Conservation (phyloP, 2,113 vertebrate species). For the Mohoua ochrocephala region DNA sequence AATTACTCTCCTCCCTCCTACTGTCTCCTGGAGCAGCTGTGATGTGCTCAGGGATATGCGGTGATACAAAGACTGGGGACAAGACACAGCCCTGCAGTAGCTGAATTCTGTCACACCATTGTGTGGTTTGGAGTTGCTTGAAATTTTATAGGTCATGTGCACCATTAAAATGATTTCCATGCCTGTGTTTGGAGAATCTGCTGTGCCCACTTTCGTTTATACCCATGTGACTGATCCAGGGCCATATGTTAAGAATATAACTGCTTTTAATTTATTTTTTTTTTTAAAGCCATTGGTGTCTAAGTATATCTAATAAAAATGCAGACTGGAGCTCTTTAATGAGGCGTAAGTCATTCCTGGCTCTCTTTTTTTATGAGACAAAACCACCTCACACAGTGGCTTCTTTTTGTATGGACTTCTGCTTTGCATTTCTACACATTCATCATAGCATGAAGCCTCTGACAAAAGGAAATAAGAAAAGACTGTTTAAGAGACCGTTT, state of each 20-base stretch:
- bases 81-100: neutral
- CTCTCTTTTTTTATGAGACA: neutral
- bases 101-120: neutral
- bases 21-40: neutral
- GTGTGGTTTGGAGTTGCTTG: neutral
- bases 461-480: slow-evolving; percentile 28
- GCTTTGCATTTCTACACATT: slow-evolving; percentile 44
- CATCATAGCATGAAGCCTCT: neutral
- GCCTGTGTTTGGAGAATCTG: neutral
- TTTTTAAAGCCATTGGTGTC: neutral
- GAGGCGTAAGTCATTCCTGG: neutral
- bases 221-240: neutral
- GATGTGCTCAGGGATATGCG: fast-evolving
- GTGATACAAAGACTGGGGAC: neutral
- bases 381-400: slow-evolving; percentile 8
- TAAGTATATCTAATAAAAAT: slow-evolving; percentile 30
- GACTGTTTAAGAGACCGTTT: neutral
- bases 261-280: neutral
- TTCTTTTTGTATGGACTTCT: neutral
- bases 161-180: neutral
- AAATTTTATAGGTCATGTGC: neutral
- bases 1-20: neutral
- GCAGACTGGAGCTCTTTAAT: slow-evolving; percentile 4
- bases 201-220: neutral
- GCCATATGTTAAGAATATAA: neutral